phyloP scores from a whole-genome alignment of 2,888 invertebrate species.

The Melieria picta region DNA sequence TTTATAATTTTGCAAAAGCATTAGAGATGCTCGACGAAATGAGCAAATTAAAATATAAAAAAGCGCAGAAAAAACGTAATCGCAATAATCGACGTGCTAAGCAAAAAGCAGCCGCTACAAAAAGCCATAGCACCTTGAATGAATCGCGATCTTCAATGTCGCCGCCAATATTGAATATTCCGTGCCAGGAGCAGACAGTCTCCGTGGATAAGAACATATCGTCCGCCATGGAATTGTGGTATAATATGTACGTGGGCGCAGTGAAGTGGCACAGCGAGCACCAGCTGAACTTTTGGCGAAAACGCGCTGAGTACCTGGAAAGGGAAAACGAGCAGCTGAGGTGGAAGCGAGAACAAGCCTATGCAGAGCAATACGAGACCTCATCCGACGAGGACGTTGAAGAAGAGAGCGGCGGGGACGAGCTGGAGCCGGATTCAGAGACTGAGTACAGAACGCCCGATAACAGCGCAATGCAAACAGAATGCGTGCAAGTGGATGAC shows the following conservation, averaged over 20 bases:
- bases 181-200: neutral
- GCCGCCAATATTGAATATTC: neutral
- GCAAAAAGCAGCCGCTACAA: neutral
- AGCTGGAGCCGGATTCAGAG: neutral
- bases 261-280: conserved; percentile 9
- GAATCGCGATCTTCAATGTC: neutral
- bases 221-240: conserved; percentile 5
- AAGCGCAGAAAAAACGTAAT: conserved; percentile 1
- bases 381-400: conserved; percentile 24
- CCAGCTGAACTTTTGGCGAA: conserved; percentile 19
- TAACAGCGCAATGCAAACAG: neutral
- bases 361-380: conserved; percentile 9
- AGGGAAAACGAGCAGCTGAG: conserved; percentile 21
- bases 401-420: conserved; percentile 1
- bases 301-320: conserved; percentile 15
- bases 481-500: neutral
- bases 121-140: neutral
- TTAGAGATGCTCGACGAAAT: neutral
- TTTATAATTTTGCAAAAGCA: neutral
- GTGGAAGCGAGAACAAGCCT: neutral
- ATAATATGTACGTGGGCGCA: conserved; percentile 9
- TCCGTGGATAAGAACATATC: neutral
- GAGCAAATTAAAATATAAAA: conserved; percentile 8
- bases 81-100: conserved; percentile 7
- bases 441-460: neutral